Conservation (phyloP, 1,140 invertebrate species). For the Mycetomoellerius zeteki region DNA sequence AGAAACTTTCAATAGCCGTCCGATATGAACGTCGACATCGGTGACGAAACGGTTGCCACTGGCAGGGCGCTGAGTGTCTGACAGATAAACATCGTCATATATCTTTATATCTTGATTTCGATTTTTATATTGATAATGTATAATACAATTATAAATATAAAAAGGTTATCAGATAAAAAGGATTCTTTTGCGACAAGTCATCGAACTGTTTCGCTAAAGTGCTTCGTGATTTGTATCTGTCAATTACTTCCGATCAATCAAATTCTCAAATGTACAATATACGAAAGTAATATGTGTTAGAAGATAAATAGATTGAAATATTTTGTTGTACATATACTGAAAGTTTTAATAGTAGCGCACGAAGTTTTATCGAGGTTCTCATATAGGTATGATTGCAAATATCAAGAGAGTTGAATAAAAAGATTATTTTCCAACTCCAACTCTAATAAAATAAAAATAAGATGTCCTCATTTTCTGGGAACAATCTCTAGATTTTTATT, state of each 20-base stretch:
- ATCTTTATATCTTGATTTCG: background rate
- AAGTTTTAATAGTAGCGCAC: no score
- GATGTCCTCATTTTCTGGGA: no score
- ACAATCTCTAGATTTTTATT: no score
- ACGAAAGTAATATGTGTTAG: background rate
- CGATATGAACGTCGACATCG: background rate
- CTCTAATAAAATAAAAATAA: no score
- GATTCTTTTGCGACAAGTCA: background rate
- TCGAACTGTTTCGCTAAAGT: background rate
- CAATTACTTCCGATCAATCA: background rate
- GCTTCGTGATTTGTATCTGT: background rate
- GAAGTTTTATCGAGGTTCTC: background rate
- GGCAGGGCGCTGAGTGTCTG: conserved; percentile 1
- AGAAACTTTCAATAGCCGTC: background rate
- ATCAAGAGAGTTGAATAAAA: background rate
- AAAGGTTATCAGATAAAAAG: background rate
- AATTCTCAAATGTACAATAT: background rate
- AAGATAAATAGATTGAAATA: background rate
- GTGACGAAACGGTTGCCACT: background rate
- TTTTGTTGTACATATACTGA: background rate
- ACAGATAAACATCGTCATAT: conserved; percentile 7
- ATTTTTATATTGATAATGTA: background rate
- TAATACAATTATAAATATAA: background rate
- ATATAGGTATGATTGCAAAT: background rate
- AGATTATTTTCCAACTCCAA: background rate